A percentile compares a stretch with the other conserved stretches of the same genome.
Conservation (phyloP, 2,888 invertebrate species). For the Parnassius mnemosyne region DNA sequence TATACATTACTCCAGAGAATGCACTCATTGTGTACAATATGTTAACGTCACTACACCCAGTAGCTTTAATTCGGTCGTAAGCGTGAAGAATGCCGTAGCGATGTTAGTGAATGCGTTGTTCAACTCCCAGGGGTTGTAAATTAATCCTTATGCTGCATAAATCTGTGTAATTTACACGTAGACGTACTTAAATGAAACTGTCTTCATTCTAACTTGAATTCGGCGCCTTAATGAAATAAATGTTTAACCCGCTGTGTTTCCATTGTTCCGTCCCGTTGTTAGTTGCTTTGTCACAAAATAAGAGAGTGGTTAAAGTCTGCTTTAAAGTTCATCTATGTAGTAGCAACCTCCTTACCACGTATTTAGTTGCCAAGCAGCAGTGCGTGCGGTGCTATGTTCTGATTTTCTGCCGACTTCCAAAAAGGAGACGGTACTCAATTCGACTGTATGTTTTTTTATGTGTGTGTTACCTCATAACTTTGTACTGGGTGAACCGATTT, state of each 20-base stretch:
- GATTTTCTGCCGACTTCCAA: no score
- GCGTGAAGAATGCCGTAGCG: constrained; percentile 3
- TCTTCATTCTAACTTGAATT: constrained; percentile 6
- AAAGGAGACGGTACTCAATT: no score
- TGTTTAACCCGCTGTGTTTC: background rate
- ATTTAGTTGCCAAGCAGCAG: no score
- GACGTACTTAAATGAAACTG: background rate
- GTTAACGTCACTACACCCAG: background rate
- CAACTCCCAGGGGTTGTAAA: constrained; percentile 6
- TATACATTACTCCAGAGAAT: background rate
- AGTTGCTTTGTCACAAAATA: no score
- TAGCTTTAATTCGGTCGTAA: constrained; percentile 17
- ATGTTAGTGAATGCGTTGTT: constrained; percentile 9
- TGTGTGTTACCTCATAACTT: no score
- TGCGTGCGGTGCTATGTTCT: no score
- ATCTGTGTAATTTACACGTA: constrained; percentile 10
- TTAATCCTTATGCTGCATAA: constrained; percentile 3
- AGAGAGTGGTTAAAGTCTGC: no score
- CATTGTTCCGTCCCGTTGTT: no score
- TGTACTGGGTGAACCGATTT: no score
- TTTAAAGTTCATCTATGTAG: no score
- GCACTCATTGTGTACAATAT: background rate
- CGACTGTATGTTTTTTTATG: no score
- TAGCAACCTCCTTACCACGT: no score
- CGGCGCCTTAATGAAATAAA: background rate